phyloP scores from a whole-genome alignment of 2,113 vertebrate species.

The Sorex araneus region DNA sequence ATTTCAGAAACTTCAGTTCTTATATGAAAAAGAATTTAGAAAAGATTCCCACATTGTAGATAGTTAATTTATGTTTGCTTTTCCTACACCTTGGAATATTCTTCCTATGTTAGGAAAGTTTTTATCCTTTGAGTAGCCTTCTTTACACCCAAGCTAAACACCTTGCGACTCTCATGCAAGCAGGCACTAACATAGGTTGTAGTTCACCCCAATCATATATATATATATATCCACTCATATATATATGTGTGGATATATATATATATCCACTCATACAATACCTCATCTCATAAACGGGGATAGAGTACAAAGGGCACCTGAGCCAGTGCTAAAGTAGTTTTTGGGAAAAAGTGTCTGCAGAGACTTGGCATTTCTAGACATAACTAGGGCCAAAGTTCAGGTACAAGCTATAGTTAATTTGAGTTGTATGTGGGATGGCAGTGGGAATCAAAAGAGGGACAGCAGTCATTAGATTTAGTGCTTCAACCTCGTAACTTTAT shows the following conservation, averaged over 20 bases:
- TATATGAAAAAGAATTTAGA: not conserved
- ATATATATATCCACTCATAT: too few species aligned
- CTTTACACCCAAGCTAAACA: constrained; percentile 1
- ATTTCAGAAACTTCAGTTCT: constrained; percentile 31
- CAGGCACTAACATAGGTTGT: not conserved
- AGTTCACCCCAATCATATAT: too few species aligned
- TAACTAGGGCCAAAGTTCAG: not conserved
- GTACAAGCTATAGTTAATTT: not conserved
- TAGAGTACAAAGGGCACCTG: not conserved
- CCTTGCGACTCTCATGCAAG: not conserved
- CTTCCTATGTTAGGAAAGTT: not conserved
- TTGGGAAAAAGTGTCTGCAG: not conserved
- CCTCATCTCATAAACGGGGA: not conserved
- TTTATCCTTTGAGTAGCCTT: not conserved
- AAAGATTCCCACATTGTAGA: not conserved
- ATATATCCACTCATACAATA: not conserved
- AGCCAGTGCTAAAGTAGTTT: not conserved
- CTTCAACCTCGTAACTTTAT: too few species aligned
- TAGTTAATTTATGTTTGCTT: not conserved
- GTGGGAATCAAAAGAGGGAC: too few species aligned
- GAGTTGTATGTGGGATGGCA: too few species aligned
- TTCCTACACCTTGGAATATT: not conserved
- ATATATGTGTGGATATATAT: too few species aligned
- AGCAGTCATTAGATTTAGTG: too few species aligned
- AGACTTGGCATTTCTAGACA: not conserved